Percentiles rank a stretch among this genome's conserved stretches.
Conservation (phyloP, 2,888 invertebrate species). For the Drosophila pseudotakahashii region DNA sequence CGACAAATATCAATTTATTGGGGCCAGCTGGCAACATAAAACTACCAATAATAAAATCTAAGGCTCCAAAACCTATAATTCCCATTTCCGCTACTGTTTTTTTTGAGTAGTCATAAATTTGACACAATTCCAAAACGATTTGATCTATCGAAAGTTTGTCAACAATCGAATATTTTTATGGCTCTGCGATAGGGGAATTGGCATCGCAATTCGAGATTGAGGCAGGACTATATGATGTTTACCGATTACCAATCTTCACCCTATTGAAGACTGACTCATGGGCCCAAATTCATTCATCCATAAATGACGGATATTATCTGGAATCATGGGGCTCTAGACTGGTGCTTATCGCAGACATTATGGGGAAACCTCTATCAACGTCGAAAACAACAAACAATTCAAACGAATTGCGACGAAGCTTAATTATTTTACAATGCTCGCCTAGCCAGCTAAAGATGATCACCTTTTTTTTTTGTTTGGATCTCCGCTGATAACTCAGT, state of each 20-base stretch:
- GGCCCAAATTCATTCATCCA: background rate
- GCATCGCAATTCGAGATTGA: background rate
- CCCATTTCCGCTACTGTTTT: constrained; percentile 18
- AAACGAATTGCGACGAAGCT: constrained; percentile 48
- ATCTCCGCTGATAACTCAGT: constrained; percentile 27
- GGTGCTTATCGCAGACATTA: constrained; percentile 25
- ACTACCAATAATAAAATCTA: background rate
- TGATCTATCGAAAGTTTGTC: constrained; percentile 5
- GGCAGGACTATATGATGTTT: constrained; percentile 21
- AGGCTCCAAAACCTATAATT: constrained; percentile 1
- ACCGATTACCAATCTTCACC: constrained; percentile 16
- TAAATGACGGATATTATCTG: constrained; percentile 35
- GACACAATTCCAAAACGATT: background rate
- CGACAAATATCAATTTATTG: background rate
- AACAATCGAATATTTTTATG: constrained; percentile 20
- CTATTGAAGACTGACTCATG: constrained; percentile 16
- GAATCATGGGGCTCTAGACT: constrained; percentile 17
- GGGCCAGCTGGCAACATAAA: background rate
- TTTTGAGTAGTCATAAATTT: background rate
- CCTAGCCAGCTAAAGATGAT: constrained; percentile 29
- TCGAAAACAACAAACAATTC: constrained; percentile 46
- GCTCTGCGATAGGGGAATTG: constrained; percentile 4
- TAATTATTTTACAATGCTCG: constrained; percentile 50
- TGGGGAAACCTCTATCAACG: constrained; percentile 33
- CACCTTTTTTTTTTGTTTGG: constrained; percentile 16